Evolutionary conservation across 2,797 vertebrate genomes (phyloP), one percentile per base, ranked within the genome.

Genomic region (Emydoidea blandingii): DNA sequence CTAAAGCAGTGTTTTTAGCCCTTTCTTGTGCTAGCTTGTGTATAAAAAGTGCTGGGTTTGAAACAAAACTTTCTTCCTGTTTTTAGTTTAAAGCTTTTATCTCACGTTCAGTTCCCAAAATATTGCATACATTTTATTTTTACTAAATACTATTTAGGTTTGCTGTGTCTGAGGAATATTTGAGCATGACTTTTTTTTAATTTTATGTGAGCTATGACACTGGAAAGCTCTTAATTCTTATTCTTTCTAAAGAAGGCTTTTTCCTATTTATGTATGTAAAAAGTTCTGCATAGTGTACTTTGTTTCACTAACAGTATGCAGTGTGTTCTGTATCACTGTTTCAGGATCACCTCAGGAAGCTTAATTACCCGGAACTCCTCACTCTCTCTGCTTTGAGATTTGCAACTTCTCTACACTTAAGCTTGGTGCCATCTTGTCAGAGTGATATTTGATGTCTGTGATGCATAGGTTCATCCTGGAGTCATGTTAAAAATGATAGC

Each of bases 331-430:
- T 93, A 78, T 98, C 97, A 90, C 98, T 98, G 98, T 98, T 98
- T 98, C 98, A 98, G 98, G 97, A 98, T 98, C 99, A 98, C 99
- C 99, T 99, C 99, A 99, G 99, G 99, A 99, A 99, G 97, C 98
- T 98, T 98, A 97, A 98, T 97, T 98, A 98, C 96, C 94, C 98
- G 97, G 47, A 90, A 31, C 84, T 96, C 97, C 97, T 98, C 93
- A 84, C 97, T 97, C 96, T 98, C 96, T 98, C 96, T 59, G 98
- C 98, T 98, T 96, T 91, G 94, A 98, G 96, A 94, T 96, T 84
- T 79, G 91, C 97, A 95, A 74, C 87, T 94, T 94, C 95, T 65
- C 96, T 92, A 79, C 87, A 10, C 96, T 87, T 97, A 96, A 82
- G 98, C 98, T 98, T 81, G 98, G 98, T 98, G 98, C 98, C 98